Evolutionary conservation across 2,888 invertebrate species (phyloP), one percentile per base, ranked within the genome.

Genomic region (Plemyria rubiginata): DNA sequence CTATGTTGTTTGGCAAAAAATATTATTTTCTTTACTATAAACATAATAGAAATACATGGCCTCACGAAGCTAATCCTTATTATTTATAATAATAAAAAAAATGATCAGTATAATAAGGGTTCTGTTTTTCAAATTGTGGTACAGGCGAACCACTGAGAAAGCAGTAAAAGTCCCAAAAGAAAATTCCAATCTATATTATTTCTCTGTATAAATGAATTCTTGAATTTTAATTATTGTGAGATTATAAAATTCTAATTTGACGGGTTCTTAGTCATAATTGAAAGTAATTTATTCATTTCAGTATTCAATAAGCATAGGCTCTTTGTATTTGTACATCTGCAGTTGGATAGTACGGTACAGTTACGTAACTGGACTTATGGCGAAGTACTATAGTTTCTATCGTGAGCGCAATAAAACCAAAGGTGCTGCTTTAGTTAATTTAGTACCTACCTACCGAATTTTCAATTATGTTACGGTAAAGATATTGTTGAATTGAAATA

Each of bases 211-310:
- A 46, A 43, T 11, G 11, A 40, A 40, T 43, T 43, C 43, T 15
- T 7, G 13, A 43, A 13, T 43, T 43, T 38, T 38, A 38, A 38
- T 38, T 11, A 9, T 38, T 11, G 36, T 38, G 0, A 11, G 11
- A 38, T 11, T 38, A 43, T 15, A 2, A 22, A 7, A 43, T 43
- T 15, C 43, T 43, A 43, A 22, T 60, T 60, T 54, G 60, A 54
- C 16, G 41, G 32, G 8, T 48, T 54, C 11, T 40, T 50, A 50
- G 29, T 50, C 54, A 38, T 45, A 9, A 11, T 38, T 38, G 49
- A 45, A 57, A 45, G 16, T 58, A 55, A 63, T 59, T 29, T 59
- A 59, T 54, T 62, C 50, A 50, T 49, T 58, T 54, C 36, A 50
- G 54, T 62, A 41, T 38, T 54, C 49, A 50, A 58, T 45, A 50